Evolutionary conservation across 64 coral and sea anemone genomes (phyloP).

Genomic region (Anthopleura sola): DNA sequence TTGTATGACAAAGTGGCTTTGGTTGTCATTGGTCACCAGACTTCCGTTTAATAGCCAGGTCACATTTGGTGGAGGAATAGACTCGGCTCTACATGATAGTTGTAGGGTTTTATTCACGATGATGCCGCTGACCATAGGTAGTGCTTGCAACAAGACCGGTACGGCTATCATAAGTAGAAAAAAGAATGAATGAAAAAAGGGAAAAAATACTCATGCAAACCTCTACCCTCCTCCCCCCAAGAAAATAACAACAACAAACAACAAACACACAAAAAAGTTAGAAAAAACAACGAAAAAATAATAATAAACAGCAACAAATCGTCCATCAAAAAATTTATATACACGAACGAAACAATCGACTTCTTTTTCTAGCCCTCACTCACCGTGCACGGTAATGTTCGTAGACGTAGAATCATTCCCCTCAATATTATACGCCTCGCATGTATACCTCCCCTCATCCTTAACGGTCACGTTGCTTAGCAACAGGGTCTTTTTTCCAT

Average conservation of each 20-base stretch:
- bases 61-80: conserved; percentile 22
- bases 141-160: neutral
- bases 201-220: neutral
- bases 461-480: neutral
- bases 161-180: neutral
- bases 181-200: neutral
- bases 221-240: too few relatives aligned
- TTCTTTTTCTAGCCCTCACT: neutral
- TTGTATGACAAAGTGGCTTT: neutral
- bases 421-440: conserved; percentile 20
- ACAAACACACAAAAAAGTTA: too few relatives aligned
- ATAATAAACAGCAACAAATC: too few relatives aligned
- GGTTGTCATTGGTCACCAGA: neutral
- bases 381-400: conserved; percentile 44
- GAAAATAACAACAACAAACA: too few relatives aligned
- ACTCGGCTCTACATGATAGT: conserved; percentile 6
- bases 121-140: neutral
- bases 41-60: neutral
- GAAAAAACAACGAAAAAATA: too few relatives aligned
- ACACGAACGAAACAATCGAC: neutral
- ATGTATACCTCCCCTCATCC: conserved; percentile 29
- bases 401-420: conserved; percentile 11
- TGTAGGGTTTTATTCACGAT: neutral
- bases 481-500: conserved; percentile 9
- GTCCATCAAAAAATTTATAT: neutral